These are phyloP conservation scores for Alces alces DNA, from an alignment of 2,113 vertebrate species.

Conservation along the genomic window DNA sequence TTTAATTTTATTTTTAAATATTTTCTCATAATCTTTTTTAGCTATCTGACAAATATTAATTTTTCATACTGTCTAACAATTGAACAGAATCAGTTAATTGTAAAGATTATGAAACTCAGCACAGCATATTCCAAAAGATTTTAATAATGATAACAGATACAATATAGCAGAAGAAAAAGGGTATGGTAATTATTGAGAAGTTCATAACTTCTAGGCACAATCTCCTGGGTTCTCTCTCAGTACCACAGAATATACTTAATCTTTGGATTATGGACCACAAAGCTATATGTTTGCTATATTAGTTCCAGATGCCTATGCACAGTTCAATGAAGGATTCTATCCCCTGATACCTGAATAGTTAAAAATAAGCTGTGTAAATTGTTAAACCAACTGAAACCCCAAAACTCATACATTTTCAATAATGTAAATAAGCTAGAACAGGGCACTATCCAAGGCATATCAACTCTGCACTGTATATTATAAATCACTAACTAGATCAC, in stretches of 20 bases:
- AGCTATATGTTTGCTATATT: not conserved
- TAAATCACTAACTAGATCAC: not conserved
- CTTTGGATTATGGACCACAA: not conserved
- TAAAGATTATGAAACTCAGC: not conserved
- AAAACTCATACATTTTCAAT: not conserved
- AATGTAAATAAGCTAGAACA: not conserved
- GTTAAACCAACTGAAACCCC: not conserved
- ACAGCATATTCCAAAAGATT: not conserved
- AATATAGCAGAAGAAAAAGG: not conserved
- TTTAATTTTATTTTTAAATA: not conserved
- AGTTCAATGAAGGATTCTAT: not conserved
- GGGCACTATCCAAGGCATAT: not conserved
- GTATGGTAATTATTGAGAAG: not conserved
- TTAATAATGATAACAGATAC: not conserved
- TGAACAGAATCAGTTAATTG: not conserved
- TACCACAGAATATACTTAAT: not conserved
- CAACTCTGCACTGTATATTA: not conserved
- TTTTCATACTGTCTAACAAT: not conserved
- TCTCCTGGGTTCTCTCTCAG: not conserved
- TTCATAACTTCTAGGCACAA: not conserved
- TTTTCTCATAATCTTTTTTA: not conserved
- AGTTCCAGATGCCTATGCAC: not conserved
- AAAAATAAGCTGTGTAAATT: not conserved
- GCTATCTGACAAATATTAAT: not conserved
- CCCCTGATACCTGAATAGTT: not conserved